Evolutionary conservation across 2,888 invertebrate species (phyloP).

Genomic region (Isoperla grammatica): DNA sequence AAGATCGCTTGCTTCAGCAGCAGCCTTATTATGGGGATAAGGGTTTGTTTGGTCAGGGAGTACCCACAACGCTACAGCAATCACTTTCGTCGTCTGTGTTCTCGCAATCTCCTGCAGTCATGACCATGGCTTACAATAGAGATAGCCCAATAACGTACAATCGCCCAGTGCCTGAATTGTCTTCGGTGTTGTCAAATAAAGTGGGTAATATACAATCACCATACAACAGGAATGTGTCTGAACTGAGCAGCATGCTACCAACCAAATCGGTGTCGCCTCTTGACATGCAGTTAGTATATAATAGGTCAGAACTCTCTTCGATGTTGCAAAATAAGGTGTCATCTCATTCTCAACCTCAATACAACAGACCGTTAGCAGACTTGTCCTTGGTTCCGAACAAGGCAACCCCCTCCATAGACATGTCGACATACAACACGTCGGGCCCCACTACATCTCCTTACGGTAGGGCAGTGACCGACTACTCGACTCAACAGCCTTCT

Average conservation of each 20-base stretch:
- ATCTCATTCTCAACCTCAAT: conserved; percentile 8
- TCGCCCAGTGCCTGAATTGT: conserved; percentile 15
- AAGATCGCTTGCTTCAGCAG: conserved; percentile 48
- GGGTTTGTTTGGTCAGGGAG: conserved; percentile 31
- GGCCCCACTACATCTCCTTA: conserved; percentile 16
- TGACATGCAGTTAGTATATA: conserved; percentile 13
- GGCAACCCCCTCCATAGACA: conserved; percentile 17
- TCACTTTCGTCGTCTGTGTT: conserved; percentile 24
- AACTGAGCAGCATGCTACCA: conserved; percentile 20
- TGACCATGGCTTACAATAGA: conserved; percentile 14
- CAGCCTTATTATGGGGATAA: conserved; percentile 44
- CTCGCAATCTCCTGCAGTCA: conserved; percentile 16
- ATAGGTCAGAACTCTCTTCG: not conserved
- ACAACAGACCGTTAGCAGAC: conserved; percentile 12
- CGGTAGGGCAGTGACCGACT: conserved; percentile 20
- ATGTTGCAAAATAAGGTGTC: not conserved
- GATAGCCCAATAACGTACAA: conserved; percentile 14
- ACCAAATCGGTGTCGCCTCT: conserved; percentile 17
- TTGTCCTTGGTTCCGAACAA: conserved; percentile 20
- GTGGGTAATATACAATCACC: conserved; percentile 16
- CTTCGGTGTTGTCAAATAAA: conserved; percentile 18
- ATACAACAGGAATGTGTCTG: conserved; percentile 17
- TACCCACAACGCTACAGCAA: not conserved
- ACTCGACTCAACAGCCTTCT: conserved; percentile 32
- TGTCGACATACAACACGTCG: conserved; percentile 15